Base-by-base conservation (phyloP, 2,797 vertebrate species). In the Acipenser ruthenus region DNA sequence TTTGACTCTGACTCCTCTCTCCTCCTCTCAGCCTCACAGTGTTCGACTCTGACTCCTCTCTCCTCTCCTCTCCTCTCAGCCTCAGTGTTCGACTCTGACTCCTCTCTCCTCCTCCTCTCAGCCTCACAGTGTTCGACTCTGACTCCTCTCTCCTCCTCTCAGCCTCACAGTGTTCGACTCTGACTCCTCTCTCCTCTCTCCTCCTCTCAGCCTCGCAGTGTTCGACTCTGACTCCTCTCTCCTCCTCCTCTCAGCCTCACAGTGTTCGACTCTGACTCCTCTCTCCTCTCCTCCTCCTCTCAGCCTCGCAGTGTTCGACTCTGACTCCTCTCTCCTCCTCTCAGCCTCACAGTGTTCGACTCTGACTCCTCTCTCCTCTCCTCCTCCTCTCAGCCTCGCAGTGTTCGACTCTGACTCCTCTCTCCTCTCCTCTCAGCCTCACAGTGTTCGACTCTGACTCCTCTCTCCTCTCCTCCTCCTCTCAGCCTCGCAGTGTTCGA, bases 101-200 rank as follows among this genome's bases (percentile, higher is more conserved):
- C 91, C 79, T 63, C 74, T 99, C 67, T 88, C 87, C 0, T 37
- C n/a, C n/a, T n/a, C n/a, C 48, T 67, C 18, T 65, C 68, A 99
- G 97, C 73, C 84, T 99, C 65, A 99, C 94, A 0, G 95, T 99
- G 0, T 94, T 93, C 0, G 97, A 99, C 81, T 98, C 97, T 0
- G 95, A 99, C n/a, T n/a, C n/a, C n/a, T n/a, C n/a, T n/a, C n/a
- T n/a, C n/a, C n/a, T n/a, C n/a, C n/a, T n/a, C n/a, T n/a, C n/a
- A n/a, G n/a, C n/a, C n/a, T 52, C 18, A 3, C 23, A 23, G 23
- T 23, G 23, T 1, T 23, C 1, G 3, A 23, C 23, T 23, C 56
- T 7, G 50, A 23, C 11, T 47, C 8, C 15, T 37, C 48, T 63
- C 47, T 52, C 51, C 7, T 15, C 7, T n/a, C 56, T 59, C 56